Percentiles rank a stretch among this genome's conserved stretches.
These are phyloP conservation scores for Nothobranchius kuhntae DNA, from an alignment of 2,113 vertebrate genomes.

Conservation along the genomic window DNA sequence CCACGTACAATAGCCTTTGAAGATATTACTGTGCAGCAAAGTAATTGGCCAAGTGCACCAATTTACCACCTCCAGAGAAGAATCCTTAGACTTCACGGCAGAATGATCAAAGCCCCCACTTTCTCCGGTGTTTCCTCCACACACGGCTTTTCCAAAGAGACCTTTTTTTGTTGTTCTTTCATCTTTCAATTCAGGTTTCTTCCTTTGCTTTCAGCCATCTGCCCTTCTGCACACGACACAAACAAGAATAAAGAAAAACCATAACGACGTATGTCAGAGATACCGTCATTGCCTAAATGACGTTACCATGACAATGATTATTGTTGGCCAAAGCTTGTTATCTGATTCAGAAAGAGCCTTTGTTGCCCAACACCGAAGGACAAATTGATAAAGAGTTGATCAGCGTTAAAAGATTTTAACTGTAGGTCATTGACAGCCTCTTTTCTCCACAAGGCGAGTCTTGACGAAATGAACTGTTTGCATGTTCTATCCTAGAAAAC, in stretches of 20 bases:
- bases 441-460: too few relatives aligned
- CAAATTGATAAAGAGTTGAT: too few relatives aligned
- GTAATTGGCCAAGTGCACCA: slow-evolving; percentile 58
- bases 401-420: too few relatives aligned
- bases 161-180: slow-evolving; percentile 57
- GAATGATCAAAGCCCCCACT: slow-evolving; percentile 69
- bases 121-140: slow-evolving; percentile 48
- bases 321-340: slow-evolving; percentile 14
- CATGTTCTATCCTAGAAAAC: too few relatives aligned
- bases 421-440: too few relatives aligned
- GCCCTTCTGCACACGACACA: slow-evolving; percentile 36
- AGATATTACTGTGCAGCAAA: slow-evolving; percentile 16
- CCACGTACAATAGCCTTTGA: slow-evolving; percentile 22
- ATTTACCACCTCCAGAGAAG: slow-evolving; percentile 57
- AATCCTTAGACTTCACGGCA: slow-evolving; percentile 60
- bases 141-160: slow-evolving; percentile 47
- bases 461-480: too few relatives aligned
- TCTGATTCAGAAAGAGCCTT: background rate
- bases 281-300: slow-evolving; percentile 52
- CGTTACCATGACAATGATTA: slow-evolving; percentile 41
- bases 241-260: slow-evolving; percentile 36
- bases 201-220: slow-evolving; percentile 48
- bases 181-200: slow-evolving; percentile 60
- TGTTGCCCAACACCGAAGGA: too few relatives aligned
- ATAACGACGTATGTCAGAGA: slow-evolving; percentile 27